Percentiles rank a stretch among this genome's conserved stretches.
These are phyloP conservation scores for Otus sunia DNA, from an alignment of 2,113 vertebrate genomes.

Conservation along the genomic window DNA sequence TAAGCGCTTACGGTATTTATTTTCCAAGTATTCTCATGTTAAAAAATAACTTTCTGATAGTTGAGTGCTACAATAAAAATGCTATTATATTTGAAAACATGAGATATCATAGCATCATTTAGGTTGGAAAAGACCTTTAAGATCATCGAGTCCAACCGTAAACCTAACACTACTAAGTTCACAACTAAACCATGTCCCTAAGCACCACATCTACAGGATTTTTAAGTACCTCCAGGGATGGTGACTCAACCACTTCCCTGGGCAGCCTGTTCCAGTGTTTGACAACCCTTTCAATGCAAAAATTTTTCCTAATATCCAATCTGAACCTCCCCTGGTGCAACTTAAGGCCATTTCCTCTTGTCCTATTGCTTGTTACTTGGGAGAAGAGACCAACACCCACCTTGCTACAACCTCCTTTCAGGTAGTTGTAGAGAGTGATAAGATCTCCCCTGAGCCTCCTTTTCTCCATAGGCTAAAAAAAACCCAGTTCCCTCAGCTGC, in stretches of 20 bases:
- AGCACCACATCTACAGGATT: neutral
- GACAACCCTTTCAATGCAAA: neutral
- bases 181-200: neutral
- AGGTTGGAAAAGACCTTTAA: neutral
- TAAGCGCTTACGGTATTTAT: neutral
- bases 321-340: neutral
- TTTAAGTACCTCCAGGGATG: neutral
- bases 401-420: neutral
- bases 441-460: neutral
- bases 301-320: neutral
- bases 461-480: neutral
- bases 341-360: neutral
- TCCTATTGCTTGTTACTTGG: neutral
- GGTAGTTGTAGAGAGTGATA: rapidly evolving
- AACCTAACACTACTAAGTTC: neutral
- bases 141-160: neutral
- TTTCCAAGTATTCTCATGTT: neutral
- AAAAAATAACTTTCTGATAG: neutral
- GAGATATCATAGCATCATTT: neutral
- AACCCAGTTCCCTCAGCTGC: neutral
- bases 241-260: neutral
- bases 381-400: neutral
- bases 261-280: neutral
- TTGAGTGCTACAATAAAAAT: neutral
- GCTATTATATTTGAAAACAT: neutral